Percentiles rank a stretch among this genome's conserved stretches.
Conservation (phyloP, 2,797 vertebrate genomes). For the Eremophila alpestris region DNA sequence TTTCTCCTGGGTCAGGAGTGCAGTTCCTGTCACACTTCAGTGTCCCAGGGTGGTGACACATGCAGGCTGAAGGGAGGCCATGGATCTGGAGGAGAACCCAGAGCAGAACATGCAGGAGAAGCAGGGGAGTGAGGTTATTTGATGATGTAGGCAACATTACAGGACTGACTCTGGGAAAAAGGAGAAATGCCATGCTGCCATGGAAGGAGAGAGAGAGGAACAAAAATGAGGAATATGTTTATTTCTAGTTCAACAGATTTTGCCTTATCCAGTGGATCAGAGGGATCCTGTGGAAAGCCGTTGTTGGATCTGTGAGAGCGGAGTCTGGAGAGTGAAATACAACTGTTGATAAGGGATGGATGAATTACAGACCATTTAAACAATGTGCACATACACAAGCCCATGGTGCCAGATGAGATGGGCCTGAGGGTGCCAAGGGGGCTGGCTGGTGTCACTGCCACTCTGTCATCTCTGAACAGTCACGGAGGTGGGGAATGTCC, state of each 20-base stretch:
- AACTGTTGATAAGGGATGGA: not conserved
- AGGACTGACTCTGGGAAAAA: not conserved
- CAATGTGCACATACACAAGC: not conserved
- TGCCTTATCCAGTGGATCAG: not conserved
- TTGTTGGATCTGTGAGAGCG: not conserved
- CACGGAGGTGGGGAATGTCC: not conserved
- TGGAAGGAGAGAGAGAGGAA: not conserved
- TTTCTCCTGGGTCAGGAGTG: not conserved
- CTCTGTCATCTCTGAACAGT: not conserved
- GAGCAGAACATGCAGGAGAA: not conserved
- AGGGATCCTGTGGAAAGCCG: not conserved
- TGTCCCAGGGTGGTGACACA: not conserved
- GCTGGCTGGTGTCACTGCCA: slow-evolving; percentile 22
- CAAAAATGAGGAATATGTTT: not conserved
- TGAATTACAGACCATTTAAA: not conserved
- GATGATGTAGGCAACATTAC: not conserved
- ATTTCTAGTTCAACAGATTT: not conserved
- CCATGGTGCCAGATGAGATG: not conserved
- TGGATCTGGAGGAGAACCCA: not conserved
- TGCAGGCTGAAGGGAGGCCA: not conserved
- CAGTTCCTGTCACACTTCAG: not conserved
- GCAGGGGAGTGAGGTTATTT: not conserved
- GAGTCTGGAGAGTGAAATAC: not conserved
- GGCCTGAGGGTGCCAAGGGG: not conserved
- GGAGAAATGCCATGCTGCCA: not conserved